These are phyloP conservation scores for Apodemia duryi DNA, from an alignment of 2,888 invertebrate species.

Conservation along the genomic window DNA sequence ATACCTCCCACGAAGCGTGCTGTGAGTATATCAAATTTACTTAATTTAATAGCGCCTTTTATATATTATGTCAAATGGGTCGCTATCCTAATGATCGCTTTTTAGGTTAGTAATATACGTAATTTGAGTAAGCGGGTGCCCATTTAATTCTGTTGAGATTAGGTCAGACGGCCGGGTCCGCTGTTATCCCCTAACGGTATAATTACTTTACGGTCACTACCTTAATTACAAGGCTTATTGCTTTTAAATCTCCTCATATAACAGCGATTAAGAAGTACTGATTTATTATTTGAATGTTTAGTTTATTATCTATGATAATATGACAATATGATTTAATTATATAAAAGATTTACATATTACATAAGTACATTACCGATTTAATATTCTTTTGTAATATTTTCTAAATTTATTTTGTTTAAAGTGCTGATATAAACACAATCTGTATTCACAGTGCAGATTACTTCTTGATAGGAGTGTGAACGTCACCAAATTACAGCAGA, in stretches of 20 bases:
- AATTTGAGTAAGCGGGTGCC: constrained; percentile 32
- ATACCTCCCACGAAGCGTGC: constrained; percentile 81
- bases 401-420: too few species aligned
- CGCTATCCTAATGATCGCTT: constrained; percentile 3
- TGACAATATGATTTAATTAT: too few species aligned
- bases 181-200: constrained; percentile 3
- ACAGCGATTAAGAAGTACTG: neutral
- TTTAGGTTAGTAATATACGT: constrained; percentile 21
- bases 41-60: constrained; percentile 5
- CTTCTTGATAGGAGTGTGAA: too few species aligned
- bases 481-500: too few species aligned
- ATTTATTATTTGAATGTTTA: neutral
- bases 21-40: constrained; percentile 59
- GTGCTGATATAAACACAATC: too few species aligned
- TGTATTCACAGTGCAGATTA: too few species aligned
- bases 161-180: constrained; percentile 24
- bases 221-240: constrained; percentile 12
- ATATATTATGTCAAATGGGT: neutral
- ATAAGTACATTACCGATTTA: too few species aligned
- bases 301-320: too few species aligned
- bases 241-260: constrained; percentile 11
- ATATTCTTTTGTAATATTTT: too few species aligned
- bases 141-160: constrained; percentile 34
- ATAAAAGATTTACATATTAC: too few species aligned
- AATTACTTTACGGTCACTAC: constrained; percentile 13